These are phyloP conservation scores for Mallotus villosus DNA, from an alignment of 2,797 vertebrate genomes.

Conservation along the genomic window DNA sequence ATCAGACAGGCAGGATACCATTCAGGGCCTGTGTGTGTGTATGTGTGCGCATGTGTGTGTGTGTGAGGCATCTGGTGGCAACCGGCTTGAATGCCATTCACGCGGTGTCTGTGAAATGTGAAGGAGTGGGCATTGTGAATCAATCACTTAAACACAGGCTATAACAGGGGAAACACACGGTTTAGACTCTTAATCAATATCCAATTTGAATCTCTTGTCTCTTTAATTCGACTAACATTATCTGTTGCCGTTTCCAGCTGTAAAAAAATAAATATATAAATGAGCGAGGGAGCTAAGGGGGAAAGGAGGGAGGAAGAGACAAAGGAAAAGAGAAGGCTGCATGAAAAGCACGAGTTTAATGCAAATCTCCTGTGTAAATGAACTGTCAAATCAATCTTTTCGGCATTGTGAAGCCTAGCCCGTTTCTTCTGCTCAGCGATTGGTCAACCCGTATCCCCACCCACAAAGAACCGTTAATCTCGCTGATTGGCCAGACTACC, in stretches of 20 bases:
- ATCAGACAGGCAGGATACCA: slow-evolving; percentile 55
- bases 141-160: slow-evolving; percentile 68
- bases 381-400: slow-evolving; percentile 75
- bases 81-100: slow-evolving; percentile 28
- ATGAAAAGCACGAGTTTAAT: slow-evolving; percentile 70
- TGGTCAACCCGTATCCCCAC: slow-evolving; percentile 48
- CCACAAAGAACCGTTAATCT: slow-evolving; percentile 61
- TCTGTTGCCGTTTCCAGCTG: slow-evolving; percentile 61
- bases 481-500: slow-evolving; percentile 41
- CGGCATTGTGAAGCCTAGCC: slow-evolving; percentile 58
- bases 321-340: slow-evolving; percentile 53
- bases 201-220: slow-evolving; percentile 77
- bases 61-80: neutral
- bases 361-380: slow-evolving; percentile 76
- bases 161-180: slow-evolving; percentile 60
- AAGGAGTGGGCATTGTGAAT: slow-evolving; percentile 64
- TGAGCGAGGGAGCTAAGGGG: slow-evolving; percentile 32
- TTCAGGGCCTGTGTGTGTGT: neutral
- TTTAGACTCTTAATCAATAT: slow-evolving; percentile 75
- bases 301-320: slow-evolving; percentile 38
- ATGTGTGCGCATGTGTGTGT: neutral
- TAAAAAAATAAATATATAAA: slow-evolving; percentile 14
- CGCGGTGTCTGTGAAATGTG: slow-evolving; percentile 47
- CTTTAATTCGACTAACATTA: slow-evolving; percentile 73
- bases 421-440: slow-evolving; percentile 53